Percentiles rank a stretch among this genome's conserved stretches.
Evolutionary conservation across 2,797 vertebrate genomes (phyloP).

Genomic region (Apodemus agrarius): DNA sequence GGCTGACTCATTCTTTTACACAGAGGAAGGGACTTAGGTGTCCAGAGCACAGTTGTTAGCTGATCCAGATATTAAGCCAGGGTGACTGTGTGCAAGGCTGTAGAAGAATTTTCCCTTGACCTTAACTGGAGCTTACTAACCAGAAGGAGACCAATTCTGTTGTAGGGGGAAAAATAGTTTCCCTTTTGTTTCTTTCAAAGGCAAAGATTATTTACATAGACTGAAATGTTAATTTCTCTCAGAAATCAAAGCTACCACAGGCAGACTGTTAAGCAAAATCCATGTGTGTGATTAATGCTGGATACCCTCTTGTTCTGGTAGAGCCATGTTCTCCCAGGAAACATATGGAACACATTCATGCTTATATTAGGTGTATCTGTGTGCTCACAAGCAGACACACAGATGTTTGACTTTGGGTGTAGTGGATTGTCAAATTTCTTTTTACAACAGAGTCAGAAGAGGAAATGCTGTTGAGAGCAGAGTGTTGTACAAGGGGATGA

Average conservation of each 20-base stretch:
- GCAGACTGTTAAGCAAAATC: slow-evolving; percentile 55
- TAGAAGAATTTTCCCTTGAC: slow-evolving; percentile 40
- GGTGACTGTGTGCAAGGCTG: not conserved
- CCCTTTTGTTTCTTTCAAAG: slow-evolving; percentile 70
- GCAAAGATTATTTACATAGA: slow-evolving; percentile 71
- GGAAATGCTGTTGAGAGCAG: slow-evolving; percentile 50
- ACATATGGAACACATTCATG: slow-evolving; percentile 74
- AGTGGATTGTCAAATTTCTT: slow-evolving; percentile 74
- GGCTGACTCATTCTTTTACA: slow-evolving; percentile 19
- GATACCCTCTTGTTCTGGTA: slow-evolving; percentile 49
- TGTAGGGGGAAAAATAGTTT: slow-evolving; percentile 7
- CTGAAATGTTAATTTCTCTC: slow-evolving; percentile 75
- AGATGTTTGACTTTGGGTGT: slow-evolving; percentile 70
- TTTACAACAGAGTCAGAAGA: slow-evolving; percentile 49
- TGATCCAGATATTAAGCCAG: slow-evolving; percentile 37
- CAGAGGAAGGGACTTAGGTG: not conserved
- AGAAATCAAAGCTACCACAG: slow-evolving; percentile 69
- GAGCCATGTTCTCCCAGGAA: slow-evolving; percentile 51
- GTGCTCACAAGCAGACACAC: slow-evolving; percentile 50
- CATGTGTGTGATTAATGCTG: slow-evolving; percentile 63
- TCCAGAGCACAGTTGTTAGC: not conserved
- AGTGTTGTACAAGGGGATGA: slow-evolving; percentile 44
- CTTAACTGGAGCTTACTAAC: not conserved
- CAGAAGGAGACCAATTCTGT: slow-evolving; percentile 58
- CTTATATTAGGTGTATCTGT: slow-evolving; percentile 64